phyloP scores from a whole-genome alignment of 2,888 invertebrate genomes.

The Ditula angustiorana region DNA sequence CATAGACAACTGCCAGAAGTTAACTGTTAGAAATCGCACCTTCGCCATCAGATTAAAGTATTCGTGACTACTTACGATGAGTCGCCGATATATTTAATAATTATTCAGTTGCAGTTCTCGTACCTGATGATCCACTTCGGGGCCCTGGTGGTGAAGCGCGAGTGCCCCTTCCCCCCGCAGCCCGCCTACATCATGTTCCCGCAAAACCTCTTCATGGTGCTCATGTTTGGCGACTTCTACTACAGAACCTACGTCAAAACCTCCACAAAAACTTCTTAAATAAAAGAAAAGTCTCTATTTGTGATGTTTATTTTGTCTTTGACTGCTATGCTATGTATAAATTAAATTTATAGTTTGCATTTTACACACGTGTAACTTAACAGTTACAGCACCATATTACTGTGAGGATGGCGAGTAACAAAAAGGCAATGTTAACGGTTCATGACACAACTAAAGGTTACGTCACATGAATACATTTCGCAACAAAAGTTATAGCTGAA shows the following conservation, averaged over 20 bases:
- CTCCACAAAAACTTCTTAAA: conserved; percentile 41
- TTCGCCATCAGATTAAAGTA: no score
- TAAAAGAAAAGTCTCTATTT: not conserved
- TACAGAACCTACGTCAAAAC: conserved; percentile 84
- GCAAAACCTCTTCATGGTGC: conserved; percentile 88
- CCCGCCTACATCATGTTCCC: conserved; percentile 84
- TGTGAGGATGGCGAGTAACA: not conserved
- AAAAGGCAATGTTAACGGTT: not conserved
- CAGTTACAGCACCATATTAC: conserved; percentile 20
- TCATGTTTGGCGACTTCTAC: conserved; percentile 89
- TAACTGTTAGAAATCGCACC: no score
- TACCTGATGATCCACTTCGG: conserved; percentile 84
- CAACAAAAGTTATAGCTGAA: no score
- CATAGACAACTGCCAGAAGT: no score
- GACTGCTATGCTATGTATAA: not conserved
- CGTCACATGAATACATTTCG: not conserved
- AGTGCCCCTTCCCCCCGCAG: conserved; percentile 85
- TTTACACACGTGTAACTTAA: not conserved
- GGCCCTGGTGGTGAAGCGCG: conserved; percentile 63
- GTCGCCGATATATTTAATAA: conserved; percentile 7
- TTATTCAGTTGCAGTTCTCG: conserved; percentile 86
- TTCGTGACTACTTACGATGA: not conserved
- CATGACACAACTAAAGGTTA: no score
- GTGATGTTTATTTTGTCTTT: conserved; percentile 12
- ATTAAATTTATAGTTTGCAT: not conserved